Evolutionary conservation across 2,888 invertebrate genomes (phyloP).

Genomic region (Zeuzera pyrina): DNA sequence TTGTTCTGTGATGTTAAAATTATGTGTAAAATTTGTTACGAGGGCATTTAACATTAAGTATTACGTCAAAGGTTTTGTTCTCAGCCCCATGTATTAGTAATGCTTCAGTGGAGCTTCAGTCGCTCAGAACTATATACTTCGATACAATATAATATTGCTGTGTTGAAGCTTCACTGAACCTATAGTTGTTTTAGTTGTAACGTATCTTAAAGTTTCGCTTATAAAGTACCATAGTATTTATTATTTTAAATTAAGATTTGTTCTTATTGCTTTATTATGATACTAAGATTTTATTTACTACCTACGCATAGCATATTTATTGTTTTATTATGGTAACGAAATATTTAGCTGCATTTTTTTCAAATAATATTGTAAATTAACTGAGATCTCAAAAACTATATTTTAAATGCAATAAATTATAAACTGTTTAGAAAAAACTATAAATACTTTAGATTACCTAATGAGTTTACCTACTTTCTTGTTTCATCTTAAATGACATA

Average conservation of each 20-base stretch:
- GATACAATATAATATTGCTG: too few species aligned
- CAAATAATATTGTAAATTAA: slow-evolving; percentile 3
- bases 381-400: slow-evolving; percentile 3
- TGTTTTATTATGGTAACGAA: slow-evolving; percentile 23
- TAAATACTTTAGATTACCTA: too few species aligned
- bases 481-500: too few species aligned
- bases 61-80: slow-evolving; percentile 20
- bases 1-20: slow-evolving; percentile 61
- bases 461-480: too few species aligned
- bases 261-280: slow-evolving; percentile 37
- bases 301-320: slow-evolving; percentile 32
- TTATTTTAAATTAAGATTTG: slow-evolving; percentile 44
- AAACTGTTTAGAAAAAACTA: too few species aligned
- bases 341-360: slow-evolving; percentile 10
- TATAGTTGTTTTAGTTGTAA: too few species aligned
- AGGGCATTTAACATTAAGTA: slow-evolving; percentile 38
- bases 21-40: slow-evolving; percentile 28
- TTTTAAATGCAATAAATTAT: slow-evolving; percentile 2
- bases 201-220: too few species aligned
- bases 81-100: slow-evolving; percentile 11
- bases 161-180: too few species aligned
- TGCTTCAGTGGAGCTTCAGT: too few species aligned
- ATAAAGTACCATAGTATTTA: slow-evolving; percentile 64
- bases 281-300: slow-evolving; percentile 35
- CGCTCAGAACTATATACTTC: too few species aligned